These are phyloP conservation scores for Suncus etruscus DNA, from an alignment of 2,113 vertebrate genomes.

Conservation along the genomic window DNA sequence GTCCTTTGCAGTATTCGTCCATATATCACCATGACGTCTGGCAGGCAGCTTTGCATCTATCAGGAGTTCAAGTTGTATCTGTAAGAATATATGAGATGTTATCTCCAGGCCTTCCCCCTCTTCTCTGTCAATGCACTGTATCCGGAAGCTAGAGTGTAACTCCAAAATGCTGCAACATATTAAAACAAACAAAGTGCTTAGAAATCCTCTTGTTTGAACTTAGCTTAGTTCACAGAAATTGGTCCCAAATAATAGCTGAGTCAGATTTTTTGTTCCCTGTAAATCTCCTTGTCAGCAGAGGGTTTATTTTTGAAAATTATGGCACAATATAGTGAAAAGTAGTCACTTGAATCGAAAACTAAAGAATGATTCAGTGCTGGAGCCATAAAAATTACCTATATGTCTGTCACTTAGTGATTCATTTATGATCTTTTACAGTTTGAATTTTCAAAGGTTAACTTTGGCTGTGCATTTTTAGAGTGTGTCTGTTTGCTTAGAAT, in stretches of 20 bases:
- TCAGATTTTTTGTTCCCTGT: slow-evolving; percentile 80
- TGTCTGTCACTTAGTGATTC: slow-evolving; percentile 72
- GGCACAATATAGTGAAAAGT: slow-evolving; percentile 77
- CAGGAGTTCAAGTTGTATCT: slow-evolving; percentile 56
- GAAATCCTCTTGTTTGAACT: slow-evolving; percentile 80
- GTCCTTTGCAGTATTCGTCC: background rate
- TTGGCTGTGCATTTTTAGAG: slow-evolving; percentile 67
- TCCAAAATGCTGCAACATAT: slow-evolving; percentile 67
- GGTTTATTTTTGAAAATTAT: slow-evolving; percentile 79
- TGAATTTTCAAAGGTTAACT: slow-evolving; percentile 72
- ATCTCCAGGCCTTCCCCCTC: slow-evolving; percentile 54
- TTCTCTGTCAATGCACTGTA: slow-evolving; percentile 53
- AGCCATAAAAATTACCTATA: slow-evolving; percentile 75
- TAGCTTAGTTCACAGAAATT: slow-evolving; percentile 85
- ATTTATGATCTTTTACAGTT: slow-evolving; percentile 71
- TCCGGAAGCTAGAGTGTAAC: slow-evolving; percentile 67
- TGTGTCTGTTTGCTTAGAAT: slow-evolving; percentile 66
- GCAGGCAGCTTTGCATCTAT: slow-evolving; percentile 25
- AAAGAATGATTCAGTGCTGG: slow-evolving; percentile 70
- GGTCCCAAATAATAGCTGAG: slow-evolving; percentile 82
- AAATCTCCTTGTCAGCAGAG: slow-evolving; percentile 84
- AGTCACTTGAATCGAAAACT: slow-evolving; percentile 79
- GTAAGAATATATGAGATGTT: slow-evolving; percentile 67
- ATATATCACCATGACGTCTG: slow-evolving; percentile 22
- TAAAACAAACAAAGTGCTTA: slow-evolving; percentile 86